These are phyloP conservation scores for Meiosimyza platycephala DNA, from an alignment of 2,888 invertebrate genomes.

Conservation along the genomic window DNA sequence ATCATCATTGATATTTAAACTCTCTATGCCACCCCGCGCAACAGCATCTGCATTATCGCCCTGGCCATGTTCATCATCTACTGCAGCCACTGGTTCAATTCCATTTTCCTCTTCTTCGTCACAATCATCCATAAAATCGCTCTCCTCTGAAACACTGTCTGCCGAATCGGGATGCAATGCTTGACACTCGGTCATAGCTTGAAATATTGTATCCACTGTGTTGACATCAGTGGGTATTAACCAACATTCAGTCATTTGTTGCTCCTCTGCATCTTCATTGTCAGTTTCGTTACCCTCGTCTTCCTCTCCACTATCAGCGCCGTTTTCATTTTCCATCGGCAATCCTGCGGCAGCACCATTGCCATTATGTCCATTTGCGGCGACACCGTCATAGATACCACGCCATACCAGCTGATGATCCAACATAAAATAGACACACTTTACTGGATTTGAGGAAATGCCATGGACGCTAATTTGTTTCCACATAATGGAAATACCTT, in stretches of 20 bases:
- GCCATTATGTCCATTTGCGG: conserved; percentile 37
- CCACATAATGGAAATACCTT: conserved; percentile 65
- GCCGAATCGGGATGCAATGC: conserved; percentile 83
- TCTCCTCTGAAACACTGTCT: conserved; percentile 68
- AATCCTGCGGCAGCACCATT: conserved; percentile 37
- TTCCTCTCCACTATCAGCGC: conserved; percentile 50
- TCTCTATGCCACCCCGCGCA: conserved; percentile 59
- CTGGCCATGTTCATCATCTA: conserved; percentile 34
- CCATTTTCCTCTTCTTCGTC: conserved; percentile 47
- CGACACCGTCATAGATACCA: conserved; percentile 53
- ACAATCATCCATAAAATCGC: conserved; percentile 62
- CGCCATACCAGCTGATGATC: conserved; percentile 63
- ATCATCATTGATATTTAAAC: conserved; percentile 63
- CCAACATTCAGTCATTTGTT: conserved; percentile 75
- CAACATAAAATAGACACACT: conserved; percentile 64
- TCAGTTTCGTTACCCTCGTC: conserved; percentile 57
- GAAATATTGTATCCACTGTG: conserved; percentile 76
- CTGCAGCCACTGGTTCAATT: conserved; percentile 46
- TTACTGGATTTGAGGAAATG: conserved; percentile 59
- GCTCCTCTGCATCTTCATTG: conserved; percentile 66
- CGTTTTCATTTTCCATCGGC: conserved; percentile 35
- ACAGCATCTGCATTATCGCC: conserved; percentile 45
- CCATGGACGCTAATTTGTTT: conserved; percentile 65
- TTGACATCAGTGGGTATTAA: conserved; percentile 76
- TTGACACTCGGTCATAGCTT: conserved; percentile 82